Evolutionary conservation across 2,797 vertebrate species (phyloP), one percentile per base, ranked within the genome.

Genomic region (Gouania willdenowi): DNA sequence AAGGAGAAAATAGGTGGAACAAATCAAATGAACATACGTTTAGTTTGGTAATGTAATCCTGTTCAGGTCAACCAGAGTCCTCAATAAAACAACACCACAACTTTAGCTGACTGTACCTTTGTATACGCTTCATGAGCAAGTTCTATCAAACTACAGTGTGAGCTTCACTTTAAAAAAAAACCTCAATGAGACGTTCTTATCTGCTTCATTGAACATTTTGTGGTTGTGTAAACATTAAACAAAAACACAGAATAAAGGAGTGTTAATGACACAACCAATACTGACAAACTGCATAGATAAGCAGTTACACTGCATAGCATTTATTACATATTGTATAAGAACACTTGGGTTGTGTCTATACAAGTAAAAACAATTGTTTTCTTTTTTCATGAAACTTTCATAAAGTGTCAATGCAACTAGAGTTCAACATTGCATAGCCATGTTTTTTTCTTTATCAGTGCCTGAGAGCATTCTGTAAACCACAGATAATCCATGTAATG

Each of bases 391-490:
- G 71, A 54, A 65, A 74, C 69, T 52, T 74, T 79, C 43, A 79
- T 88, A 89, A 90, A 90, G 87, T 89, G 88, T 87, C 85, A 36
- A 79, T 81, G 84, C 77, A 83, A 84, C 76, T 70, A 68, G 76
- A 65, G 73, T 71, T 61, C 77, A 61, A 75, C 81, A 80, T 86
- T 88, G 85, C 85, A 89, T 87, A 86, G 79, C 50, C 54, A 48
- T 63, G 38, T 67, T 29, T 43, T 59, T 59, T 53, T 47, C n/a
- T 19, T 58, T 20, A 35, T 52, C 47, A 53, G 41, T 55, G 43
- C 25, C 11, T 26, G 35, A 57, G 44, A 51, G 57, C 47, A 47
- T 23, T 40, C 17, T 57, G 38, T 43, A 52, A 41, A 49, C 38
- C 58, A 31, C 62, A 41, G 51, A 54, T 62, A 35, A 63, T 50